Conservation (phyloP, 2,797 vertebrate species). For the Leuciscus waleckii region DNA sequence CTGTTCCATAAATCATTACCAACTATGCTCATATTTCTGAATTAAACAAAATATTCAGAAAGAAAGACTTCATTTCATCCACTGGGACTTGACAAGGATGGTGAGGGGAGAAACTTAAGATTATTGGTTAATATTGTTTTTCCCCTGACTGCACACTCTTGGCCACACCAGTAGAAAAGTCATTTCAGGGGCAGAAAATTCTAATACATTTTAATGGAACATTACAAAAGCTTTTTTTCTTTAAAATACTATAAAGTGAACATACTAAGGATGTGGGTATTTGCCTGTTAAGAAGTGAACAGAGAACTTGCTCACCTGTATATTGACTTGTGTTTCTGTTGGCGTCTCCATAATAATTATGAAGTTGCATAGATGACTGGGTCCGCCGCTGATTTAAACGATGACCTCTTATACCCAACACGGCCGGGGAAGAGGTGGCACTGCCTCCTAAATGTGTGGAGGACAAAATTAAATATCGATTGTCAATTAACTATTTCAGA, state of each 20-base stretch:
- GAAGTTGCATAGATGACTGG: slow-evolving; percentile 96
- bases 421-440: slow-evolving; percentile 94
- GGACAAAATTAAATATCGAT: neutral
- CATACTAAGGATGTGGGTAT: neutral
- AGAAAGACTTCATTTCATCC: neutral
- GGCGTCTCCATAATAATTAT: slow-evolving; percentile 91
- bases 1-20: neutral
- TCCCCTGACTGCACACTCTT: neutral
- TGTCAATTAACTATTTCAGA: neutral
- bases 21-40: neutral
- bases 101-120: neutral
- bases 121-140: neutral
- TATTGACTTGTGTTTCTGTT: slow-evolving; percentile 88
- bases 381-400: slow-evolving; percentile 90
- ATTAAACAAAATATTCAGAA: neutral
- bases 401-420: slow-evolving; percentile 92
- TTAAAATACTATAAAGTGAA: no score
- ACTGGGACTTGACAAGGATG: neutral
- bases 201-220: neutral
- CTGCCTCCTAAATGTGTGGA: slow-evolving; percentile 84
- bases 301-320: slow-evolving; percentile 79
- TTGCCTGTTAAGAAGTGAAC: neutral
- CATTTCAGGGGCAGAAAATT: neutral
- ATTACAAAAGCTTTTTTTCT: neutral
- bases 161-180: neutral